Percentiles rank a stretch among this genome's conserved stretches.
phyloP scores from a whole-genome alignment of 92 coral and sea anemone species.

The Meandrina meandrites region DNA sequence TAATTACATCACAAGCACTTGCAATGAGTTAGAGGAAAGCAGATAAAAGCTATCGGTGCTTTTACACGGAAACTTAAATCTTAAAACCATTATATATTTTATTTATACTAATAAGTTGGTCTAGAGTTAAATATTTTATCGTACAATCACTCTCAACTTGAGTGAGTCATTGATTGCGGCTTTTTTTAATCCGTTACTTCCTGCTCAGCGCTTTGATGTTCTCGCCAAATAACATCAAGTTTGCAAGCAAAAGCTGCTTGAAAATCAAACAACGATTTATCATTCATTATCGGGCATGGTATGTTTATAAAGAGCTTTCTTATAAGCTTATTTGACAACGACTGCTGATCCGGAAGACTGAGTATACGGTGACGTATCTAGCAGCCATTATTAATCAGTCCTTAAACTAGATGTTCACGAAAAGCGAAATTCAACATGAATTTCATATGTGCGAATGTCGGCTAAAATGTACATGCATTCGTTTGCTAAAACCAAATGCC shows the following conservation, averaged over 20 bases:
- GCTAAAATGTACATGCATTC: neutral
- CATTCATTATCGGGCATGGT: neutral
- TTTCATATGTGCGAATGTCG: neutral
- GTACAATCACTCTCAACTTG: neutral
- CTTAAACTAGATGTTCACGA: neutral
- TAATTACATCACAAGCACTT: neutral
- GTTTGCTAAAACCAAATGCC: neutral
- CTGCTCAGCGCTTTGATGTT: neutral
- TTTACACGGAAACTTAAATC: neutral
- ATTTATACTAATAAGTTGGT: neutral
- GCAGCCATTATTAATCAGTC: neutral
- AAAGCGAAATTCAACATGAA: neutral
- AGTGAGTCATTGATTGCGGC: neutral
- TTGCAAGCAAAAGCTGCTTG: conserved; percentile 1
- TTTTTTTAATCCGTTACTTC: neutral
- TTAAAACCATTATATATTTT: neutral
- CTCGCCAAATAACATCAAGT: neutral
- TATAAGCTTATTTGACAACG: conserved; percentile 1
- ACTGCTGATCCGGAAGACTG: neutral
- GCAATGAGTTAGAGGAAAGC: neutral
- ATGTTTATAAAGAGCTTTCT: neutral
- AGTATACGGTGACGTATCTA: neutral
- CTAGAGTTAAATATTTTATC: neutral
- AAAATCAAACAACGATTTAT: conserved; percentile 5
- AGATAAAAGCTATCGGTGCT: neutral